These are phyloP conservation scores for Dioctria linearis DNA, from an alignment of 2,888 invertebrate genomes.

Conservation along the genomic window DNA sequence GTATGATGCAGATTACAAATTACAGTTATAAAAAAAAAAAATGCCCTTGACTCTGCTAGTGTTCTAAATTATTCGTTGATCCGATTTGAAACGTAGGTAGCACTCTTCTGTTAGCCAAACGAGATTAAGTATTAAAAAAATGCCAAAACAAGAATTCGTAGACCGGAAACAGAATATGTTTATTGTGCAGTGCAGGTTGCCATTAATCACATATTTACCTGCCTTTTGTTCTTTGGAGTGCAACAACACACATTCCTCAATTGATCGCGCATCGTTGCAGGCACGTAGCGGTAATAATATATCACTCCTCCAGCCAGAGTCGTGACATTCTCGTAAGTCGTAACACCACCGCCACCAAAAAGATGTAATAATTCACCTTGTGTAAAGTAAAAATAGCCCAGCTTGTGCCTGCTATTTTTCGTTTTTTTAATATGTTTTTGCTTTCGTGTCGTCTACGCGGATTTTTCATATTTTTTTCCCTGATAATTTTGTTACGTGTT, in stretches of 20 bases:
- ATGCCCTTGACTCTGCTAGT: conserved; percentile 25
- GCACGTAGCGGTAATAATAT: neutral
- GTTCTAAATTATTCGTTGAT: conserved; percentile 23
- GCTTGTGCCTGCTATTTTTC: neutral
- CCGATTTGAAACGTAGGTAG: neutral
- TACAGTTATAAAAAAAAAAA: neutral
- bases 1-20: conserved; percentile 30
- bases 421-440: neutral
- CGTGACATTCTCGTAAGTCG: conserved; percentile 3
- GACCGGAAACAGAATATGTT: neutral
- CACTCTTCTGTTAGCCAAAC: neutral
- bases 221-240: neutral
- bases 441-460: neutral
- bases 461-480: neutral
- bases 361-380: conserved; percentile 2
- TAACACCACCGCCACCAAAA: neutral
- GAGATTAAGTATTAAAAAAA: no score
- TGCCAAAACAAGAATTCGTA: neutral
- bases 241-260: neutral
- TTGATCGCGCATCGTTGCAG: neutral
- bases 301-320: neutral
- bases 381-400: conserved; percentile 3
- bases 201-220: neutral
- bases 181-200: neutral
- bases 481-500: neutral